Evolutionary conservation across 2,888 invertebrate species (phyloP).

Genomic region (Acanthopleura granulata): DNA sequence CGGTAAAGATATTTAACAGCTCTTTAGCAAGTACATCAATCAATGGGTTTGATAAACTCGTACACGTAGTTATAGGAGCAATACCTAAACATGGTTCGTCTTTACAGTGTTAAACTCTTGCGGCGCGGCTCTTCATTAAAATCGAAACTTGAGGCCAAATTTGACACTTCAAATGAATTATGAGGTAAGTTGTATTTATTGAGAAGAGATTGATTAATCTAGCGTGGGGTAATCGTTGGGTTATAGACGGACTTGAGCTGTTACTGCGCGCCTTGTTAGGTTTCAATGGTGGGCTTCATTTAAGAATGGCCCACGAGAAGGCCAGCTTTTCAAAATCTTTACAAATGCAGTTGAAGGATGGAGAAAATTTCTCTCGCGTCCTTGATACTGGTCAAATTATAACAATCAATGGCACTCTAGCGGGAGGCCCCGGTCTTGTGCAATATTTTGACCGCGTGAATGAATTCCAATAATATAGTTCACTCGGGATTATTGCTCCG

Average conservation of each 20-base stretch:
- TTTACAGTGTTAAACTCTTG: no score
- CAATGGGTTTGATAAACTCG: no score
- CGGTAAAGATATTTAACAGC: no score
- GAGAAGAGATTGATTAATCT: slow-evolving; percentile 1
- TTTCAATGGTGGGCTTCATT: background rate
- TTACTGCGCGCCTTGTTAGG: background rate
- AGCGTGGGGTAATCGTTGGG: background rate
- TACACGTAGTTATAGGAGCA: no score
- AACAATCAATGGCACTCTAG: background rate
- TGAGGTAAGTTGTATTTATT: background rate
- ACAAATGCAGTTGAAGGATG: background rate
- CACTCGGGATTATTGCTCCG: slow-evolving; percentile 2
- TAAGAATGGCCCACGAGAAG: background rate
- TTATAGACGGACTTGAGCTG: background rate
- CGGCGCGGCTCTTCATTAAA: background rate
- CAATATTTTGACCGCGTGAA: slow-evolving; percentile 14
- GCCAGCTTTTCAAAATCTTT: background rate
- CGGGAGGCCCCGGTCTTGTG: background rate
- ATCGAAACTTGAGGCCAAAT: slow-evolving; percentile 3
- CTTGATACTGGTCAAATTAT: background rate
- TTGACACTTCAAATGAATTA: background rate
- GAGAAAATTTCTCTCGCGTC: slow-evolving; percentile 1
- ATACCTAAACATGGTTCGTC: no score
- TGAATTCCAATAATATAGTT: slow-evolving; percentile 10
- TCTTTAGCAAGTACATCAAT: no score